phyloP scores from a whole-genome alignment of 2,113 vertebrate genomes.

The Nerophis lumbriciformis region DNA sequence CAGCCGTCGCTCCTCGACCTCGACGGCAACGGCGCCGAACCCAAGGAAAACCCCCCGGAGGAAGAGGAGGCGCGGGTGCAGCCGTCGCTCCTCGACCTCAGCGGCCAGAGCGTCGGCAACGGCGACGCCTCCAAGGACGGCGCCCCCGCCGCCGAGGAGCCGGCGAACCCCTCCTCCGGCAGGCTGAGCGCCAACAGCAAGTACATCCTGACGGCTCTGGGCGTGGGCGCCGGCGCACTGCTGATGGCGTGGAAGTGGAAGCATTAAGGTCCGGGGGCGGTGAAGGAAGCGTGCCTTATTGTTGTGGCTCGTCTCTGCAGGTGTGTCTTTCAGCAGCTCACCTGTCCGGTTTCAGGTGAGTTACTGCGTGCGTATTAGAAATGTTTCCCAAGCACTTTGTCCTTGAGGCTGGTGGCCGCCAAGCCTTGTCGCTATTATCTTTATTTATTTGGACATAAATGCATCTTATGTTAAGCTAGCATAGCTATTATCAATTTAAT shows the following conservation, averaged over 20 bases:
- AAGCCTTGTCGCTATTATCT: constrained; percentile 10
- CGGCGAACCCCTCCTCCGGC: not conserved
- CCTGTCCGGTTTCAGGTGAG: too few species aligned
- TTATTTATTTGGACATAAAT: constrained; percentile 56
- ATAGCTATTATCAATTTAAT: too few species aligned
- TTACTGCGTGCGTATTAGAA: not conserved
- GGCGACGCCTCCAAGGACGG: constrained; percentile 24
- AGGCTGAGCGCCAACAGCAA: constrained; percentile 17
- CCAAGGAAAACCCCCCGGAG: not conserved
- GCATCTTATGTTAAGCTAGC: not conserved
- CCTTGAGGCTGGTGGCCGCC: constrained; percentile 11
- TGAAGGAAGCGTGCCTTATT: constrained; percentile 39
- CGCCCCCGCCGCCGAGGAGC: not conserved
- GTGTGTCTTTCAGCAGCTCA: too few species aligned
- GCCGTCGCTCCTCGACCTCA: not conserved
- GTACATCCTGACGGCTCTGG: constrained; percentile 51
- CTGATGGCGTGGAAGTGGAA: constrained; percentile 61
- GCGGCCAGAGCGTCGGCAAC: constrained; percentile 32
- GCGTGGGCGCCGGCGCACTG: constrained; percentile 46
- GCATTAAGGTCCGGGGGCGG: constrained; percentile 33
- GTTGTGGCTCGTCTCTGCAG: too few species aligned
- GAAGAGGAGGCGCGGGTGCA: not conserved
- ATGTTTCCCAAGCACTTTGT: constrained; percentile 32
- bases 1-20: not conserved
- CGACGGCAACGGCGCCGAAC: constrained; percentile 25